phyloP scores from a whole-genome alignment of 2,797 vertebrate species.

The Acestrorhynchus altus region DNA sequence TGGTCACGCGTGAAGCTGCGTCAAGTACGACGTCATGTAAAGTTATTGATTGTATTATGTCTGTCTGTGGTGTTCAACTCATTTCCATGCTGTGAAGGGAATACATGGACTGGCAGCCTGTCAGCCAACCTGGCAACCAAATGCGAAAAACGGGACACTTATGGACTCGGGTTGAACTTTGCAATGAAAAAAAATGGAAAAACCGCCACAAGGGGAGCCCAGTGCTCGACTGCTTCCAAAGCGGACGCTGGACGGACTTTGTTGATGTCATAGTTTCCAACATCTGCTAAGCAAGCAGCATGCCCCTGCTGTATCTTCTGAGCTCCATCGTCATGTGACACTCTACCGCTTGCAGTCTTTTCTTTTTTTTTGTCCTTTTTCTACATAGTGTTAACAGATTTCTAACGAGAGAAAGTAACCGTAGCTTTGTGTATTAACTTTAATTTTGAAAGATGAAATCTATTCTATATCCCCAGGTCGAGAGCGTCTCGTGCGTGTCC shows the following conservation, averaged over 20 bases:
- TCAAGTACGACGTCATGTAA: slow-evolving; percentile 79
- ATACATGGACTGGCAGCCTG: no score
- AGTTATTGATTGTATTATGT: slow-evolving; percentile 78
- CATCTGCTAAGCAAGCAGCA: slow-evolving; percentile 72
- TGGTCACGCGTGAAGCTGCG: slow-evolving; percentile 59
- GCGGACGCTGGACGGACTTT: background rate
- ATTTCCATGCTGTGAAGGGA: slow-evolving; percentile 42
- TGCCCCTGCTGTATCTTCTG: slow-evolving; percentile 77
- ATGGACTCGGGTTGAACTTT: no score
- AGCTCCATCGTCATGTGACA: slow-evolving; percentile 71
- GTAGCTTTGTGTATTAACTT: slow-evolving; percentile 72
- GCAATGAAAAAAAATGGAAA: background rate
- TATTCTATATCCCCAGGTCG: slow-evolving; percentile 64
- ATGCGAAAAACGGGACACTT: no score
- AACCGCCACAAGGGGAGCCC: background rate
- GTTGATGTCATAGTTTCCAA: slow-evolving; percentile 47
- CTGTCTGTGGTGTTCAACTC: slow-evolving; percentile 72
- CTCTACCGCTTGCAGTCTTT: slow-evolving; percentile 75
- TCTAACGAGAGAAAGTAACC: slow-evolving; percentile 70
- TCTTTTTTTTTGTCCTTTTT: slow-evolving; percentile 72
- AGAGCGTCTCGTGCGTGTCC: slow-evolving; percentile 71
- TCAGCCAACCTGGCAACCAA: no score
- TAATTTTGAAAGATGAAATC: slow-evolving; percentile 66
- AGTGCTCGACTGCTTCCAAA: no score
- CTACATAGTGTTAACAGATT: slow-evolving; percentile 79